Percentiles rank a stretch among this genome's conserved stretches.
Conservation (phyloP, 37 sponge, comb jelly and placozoan genomes). For the Ianthella basta region DNA sequence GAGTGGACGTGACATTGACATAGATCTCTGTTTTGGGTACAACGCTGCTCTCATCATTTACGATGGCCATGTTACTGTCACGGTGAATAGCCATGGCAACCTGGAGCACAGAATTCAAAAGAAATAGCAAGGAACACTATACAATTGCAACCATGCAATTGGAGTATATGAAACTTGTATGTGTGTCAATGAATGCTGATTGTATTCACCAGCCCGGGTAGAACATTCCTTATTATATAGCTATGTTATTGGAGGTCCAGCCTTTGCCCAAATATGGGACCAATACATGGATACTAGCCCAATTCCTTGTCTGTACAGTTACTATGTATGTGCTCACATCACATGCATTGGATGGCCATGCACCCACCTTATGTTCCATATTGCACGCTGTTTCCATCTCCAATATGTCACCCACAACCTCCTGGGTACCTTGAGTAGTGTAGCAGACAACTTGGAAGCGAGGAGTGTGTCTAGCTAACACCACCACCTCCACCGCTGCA, state of each 20-base stretch:
- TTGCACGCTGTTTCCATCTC: conserved; percentile 30
- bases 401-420: conserved; percentile 55
- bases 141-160: too few species aligned
- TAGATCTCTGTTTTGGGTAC: conserved; percentile 26
- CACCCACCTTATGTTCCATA: neutral
- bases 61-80: neutral
- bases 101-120: too few species aligned
- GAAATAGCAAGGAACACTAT: too few species aligned
- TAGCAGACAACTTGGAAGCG: conserved; percentile 48
- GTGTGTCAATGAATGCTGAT: too few species aligned
- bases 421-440: conserved; percentile 58
- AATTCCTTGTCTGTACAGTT: too few species aligned
- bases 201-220: too few species aligned
- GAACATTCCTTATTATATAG: too few species aligned
- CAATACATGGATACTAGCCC: neutral
- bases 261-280: too few species aligned
- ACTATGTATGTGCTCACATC: too few species aligned
- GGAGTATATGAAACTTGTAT: too few species aligned
- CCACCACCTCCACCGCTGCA: neutral
- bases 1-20: conserved; percentile 32
- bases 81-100: conserved; percentile 22
- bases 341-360: too few species aligned
- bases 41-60: neutral
- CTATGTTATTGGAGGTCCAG: too few species aligned
- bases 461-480: conserved; percentile 12